Evolutionary conservation across 2,888 invertebrate species (phyloP).

Genomic region (Plusia festucae): DNA sequence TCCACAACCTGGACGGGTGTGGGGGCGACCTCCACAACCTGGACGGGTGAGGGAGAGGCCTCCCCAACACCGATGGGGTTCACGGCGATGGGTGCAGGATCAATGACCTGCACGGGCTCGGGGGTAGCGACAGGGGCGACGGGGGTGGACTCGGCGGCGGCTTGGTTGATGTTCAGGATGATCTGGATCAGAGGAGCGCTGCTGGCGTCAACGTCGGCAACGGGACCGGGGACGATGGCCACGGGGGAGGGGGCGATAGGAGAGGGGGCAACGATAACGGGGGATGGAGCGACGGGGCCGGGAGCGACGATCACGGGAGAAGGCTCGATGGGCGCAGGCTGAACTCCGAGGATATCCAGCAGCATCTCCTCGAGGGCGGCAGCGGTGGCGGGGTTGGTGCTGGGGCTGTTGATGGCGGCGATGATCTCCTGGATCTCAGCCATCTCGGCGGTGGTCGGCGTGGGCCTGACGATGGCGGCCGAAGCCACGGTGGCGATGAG

Average conservation of each 20-base stretch:
- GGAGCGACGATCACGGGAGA: conserved; percentile 53
- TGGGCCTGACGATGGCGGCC: conserved; percentile 59
- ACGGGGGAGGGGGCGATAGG: conserved; percentile 34
- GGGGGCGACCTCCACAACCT: conserved; percentile 1
- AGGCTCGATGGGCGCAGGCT: conserved; percentile 14
- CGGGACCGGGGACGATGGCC: conserved; percentile 22
- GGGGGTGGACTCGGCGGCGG: conserved; percentile 37
- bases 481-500: conserved; percentile 72
- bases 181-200: conserved; percentile 61
- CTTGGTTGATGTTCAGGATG: conserved; percentile 61
- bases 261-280: conserved; percentile 44
- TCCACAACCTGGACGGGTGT: conserved; percentile 3
- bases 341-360: conserved; percentile 15
- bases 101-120: conserved; percentile 28
- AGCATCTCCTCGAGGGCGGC: conserved; percentile 48
- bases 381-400: conserved; percentile 71
- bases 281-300: conserved; percentile 53
- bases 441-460: conserved; percentile 39
- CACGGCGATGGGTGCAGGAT: conserved; percentile 17
- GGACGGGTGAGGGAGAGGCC: conserved; percentile 22
- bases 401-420: conserved; percentile 70
- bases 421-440: conserved; percentile 65
- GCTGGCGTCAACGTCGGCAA: conserved; percentile 28
- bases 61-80: conserved; percentile 16
- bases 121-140: conserved; percentile 37